phyloP scores from a whole-genome alignment of 2,888 invertebrate species.

The Pheosia gnoma region DNA sequence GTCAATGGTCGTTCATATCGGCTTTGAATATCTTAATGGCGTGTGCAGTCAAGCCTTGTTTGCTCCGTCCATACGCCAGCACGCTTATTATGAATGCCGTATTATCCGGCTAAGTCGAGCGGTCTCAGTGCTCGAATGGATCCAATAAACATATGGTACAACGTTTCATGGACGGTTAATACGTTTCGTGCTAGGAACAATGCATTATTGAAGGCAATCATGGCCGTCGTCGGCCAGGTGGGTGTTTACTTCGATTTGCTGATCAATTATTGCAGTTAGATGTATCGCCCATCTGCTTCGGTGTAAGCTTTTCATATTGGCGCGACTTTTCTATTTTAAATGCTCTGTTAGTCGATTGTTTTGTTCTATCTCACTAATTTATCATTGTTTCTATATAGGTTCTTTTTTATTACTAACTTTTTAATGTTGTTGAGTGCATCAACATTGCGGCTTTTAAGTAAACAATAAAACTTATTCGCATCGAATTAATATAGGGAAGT shows the following conservation, averaged over 20 bases:
- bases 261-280: conserved; percentile 69
- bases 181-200: conserved; percentile 65
- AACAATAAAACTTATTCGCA: too few relatives aligned
- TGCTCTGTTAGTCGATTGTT: not conserved
- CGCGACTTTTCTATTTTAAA: conserved; percentile 27
- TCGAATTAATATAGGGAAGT: too few relatives aligned
- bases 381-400: conserved; percentile 7
- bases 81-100: conserved; percentile 57
- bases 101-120: conserved; percentile 43
- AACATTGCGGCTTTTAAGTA: too few relatives aligned
- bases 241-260: conserved; percentile 70
- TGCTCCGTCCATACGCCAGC: conserved; percentile 54
- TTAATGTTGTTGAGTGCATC: too few relatives aligned
- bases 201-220: conserved; percentile 77
- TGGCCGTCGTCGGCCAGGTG: conserved; percentile 63
- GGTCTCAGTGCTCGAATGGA: conserved; percentile 25
- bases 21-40: conserved; percentile 69
- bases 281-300: conserved; percentile 38
- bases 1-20: conserved; percentile 57
- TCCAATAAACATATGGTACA: conserved; percentile 26
- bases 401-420: conserved; percentile 3
- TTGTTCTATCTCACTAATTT: not conserved
- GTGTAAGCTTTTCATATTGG: conserved; percentile 31
- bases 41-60: conserved; percentile 70
- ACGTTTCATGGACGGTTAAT: conserved; percentile 44